Conservation (phyloP, 2,888 invertebrate genomes). For the Junonia oenone region DNA sequence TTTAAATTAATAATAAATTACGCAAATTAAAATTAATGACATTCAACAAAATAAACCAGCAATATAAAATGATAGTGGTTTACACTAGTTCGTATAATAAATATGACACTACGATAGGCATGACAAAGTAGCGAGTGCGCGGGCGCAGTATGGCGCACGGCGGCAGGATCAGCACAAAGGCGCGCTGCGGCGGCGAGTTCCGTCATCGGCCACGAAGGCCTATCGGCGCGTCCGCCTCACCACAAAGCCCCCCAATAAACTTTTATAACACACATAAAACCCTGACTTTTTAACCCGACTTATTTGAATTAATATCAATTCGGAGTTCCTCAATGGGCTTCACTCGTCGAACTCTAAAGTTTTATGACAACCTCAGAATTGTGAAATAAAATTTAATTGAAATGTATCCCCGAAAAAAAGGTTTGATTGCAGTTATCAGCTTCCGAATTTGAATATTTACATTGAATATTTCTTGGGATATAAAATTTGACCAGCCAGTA, state of each 20-base stretch:
- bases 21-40: not conserved
- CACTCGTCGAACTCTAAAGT: conserved; percentile 78
- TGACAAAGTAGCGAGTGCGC: conserved; percentile 26
- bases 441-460: conserved; percentile 79
- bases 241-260: conserved; percentile 78
- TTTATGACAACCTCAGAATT: conserved; percentile 75
- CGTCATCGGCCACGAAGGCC: conserved; percentile 55
- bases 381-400: conserved; percentile 80
- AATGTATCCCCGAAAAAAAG: conserved; percentile 68
- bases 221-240: conserved; percentile 74
- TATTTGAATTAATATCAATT: conserved; percentile 80
- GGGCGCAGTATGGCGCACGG: conserved; percentile 16
- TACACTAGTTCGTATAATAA: not conserved
- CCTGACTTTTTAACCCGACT: conserved; percentile 79
- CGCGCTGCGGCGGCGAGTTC: conserved; percentile 42
- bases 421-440: conserved; percentile 76
- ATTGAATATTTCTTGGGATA: conserved; percentile 53
- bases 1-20: not conserved
- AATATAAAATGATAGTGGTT: not conserved
- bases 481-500: conserved; percentile 30
- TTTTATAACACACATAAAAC: conserved; percentile 78
- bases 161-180: conserved; percentile 28
- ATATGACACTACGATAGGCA: not conserved
- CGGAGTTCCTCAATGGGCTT: conserved; percentile 79
- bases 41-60: not conserved